Conservation (phyloP, 2,113 vertebrate species). For the Paradoxurus hermaphroditus region DNA sequence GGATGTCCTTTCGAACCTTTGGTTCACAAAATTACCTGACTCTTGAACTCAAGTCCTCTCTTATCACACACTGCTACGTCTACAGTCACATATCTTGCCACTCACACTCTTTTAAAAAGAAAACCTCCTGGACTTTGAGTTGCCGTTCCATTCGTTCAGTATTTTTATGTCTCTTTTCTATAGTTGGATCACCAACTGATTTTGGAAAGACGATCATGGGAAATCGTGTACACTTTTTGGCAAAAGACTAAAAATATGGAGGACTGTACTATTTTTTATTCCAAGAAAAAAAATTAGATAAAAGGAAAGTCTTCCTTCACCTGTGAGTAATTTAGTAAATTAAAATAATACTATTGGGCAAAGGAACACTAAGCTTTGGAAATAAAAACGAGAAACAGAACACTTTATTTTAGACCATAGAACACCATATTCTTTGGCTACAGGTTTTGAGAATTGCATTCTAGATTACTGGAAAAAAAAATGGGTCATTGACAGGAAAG, state of each 20-base stretch:
- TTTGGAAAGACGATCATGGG: not conserved
- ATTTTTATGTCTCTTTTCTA: not conserved
- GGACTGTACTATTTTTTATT: not conserved
- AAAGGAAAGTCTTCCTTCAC: not conserved
- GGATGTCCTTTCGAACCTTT: not conserved
- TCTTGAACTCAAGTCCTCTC: not conserved
- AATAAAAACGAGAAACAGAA: constrained; percentile 2
- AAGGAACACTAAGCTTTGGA: not conserved
- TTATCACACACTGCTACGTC: fast-evolving
- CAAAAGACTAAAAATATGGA: not conserved
- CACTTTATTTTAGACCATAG: not conserved
- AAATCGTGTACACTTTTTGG: not conserved
- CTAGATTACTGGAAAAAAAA: constrained; percentile 50
- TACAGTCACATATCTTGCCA: not conserved
- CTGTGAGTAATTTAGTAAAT: not conserved
- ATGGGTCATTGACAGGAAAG: constrained; percentile 1
- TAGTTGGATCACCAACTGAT: not conserved
- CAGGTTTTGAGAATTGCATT: not conserved
- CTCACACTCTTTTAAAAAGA: not conserved
- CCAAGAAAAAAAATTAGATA: not conserved
- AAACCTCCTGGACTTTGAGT: not conserved
- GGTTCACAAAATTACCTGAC: not conserved
- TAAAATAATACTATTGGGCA: not conserved
- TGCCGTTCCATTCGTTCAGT: not conserved
- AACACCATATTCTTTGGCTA: not conserved